Base-by-base conservation (phyloP, 2,888 invertebrate genomes). In the Amiota mariae region DNA sequence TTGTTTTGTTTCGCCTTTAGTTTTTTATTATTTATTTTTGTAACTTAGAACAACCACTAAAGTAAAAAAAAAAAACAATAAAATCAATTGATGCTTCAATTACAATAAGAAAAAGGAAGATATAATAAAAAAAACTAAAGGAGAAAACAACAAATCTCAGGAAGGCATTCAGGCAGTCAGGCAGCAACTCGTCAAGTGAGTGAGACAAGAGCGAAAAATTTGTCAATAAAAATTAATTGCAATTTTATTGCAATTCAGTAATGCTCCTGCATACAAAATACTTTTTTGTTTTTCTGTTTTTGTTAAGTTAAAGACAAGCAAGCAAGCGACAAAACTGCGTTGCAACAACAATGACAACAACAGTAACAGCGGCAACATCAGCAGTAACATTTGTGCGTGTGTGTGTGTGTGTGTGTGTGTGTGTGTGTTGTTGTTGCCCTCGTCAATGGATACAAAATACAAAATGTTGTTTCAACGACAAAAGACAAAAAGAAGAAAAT, bases 201-300 rank as follows among this genome's bases (percentile, higher is more conserved):
- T 36, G 8, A 36, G 36, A 36, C 51, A 36, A 51, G 24, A 78
- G 78, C 77, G 77, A 75, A 85, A 83, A 84, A 82, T 81, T 87
- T 88, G 88, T 88, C 88, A 87, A 85, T 87, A 87, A 87, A 87
- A 86, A 82, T 87, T 87, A 87, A 87, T 88, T 88, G 87, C 85
- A 85, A 85, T 88, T 87, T 88, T 88, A 87, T 87, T 87, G 85
- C 84, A 80, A 78, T 75, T 75, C 79, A 80, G 73, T 73, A 72
- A 78, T 77, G 76, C 81, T 80, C 78, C 79, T 82, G 82, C 79
- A 83, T 83, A 83, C 82, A 84, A 83, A 83, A 80, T 78, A 78
- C 71, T 61, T 75, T 73, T 36, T 36, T 36, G 1, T 24, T 24
- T 24, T 24, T 24, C 3, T 24, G 24, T 36, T 36, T 36, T 36